phyloP scores from a whole-genome alignment of 1,140 invertebrate genomes.

The Coboldia fuscipes region DNA sequence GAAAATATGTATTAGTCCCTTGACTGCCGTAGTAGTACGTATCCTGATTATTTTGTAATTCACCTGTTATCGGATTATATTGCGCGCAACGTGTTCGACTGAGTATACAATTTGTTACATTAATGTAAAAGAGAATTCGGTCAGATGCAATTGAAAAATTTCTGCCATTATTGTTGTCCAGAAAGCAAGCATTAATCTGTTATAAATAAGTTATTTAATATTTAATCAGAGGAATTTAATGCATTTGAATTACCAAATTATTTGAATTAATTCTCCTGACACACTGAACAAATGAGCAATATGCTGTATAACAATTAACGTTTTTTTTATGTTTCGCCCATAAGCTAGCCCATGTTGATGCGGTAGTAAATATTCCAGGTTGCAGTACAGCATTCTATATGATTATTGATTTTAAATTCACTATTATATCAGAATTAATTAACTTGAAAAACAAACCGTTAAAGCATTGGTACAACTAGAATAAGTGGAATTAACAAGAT shows the following conservation, averaged over 20 bases:
- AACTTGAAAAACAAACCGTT: slow-evolving; percentile 13
- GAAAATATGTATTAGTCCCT: slow-evolving; percentile 14
- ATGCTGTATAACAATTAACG: slow-evolving; percentile 23
- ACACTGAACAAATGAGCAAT: slow-evolving; percentile 31
- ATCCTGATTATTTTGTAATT: slow-evolving; percentile 18
- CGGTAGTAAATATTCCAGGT: slow-evolving; percentile 3
- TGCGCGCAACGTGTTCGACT: slow-evolving; percentile 26
- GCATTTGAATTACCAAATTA: slow-evolving; percentile 23
- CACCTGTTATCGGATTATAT: slow-evolving; percentile 32
- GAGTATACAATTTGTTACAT: slow-evolving; percentile 30
- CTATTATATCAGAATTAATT: background rate
- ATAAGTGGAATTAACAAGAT: slow-evolving; percentile 24
- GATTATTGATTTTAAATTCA: background rate
- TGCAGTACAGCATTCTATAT: slow-evolving; percentile 4
- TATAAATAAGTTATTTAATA: background rate
- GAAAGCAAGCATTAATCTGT: slow-evolving; percentile 2
- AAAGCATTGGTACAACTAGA: slow-evolving; percentile 22
- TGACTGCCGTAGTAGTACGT: background rate
- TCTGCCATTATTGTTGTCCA: slow-evolving; percentile 2
- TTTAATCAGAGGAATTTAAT: background rate
- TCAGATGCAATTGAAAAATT: slow-evolving; percentile 2
- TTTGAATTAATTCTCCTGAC: slow-evolving; percentile 27
- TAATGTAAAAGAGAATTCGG: slow-evolving; percentile 24
- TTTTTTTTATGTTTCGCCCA: background rate
- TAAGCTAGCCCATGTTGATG: background rate